These are phyloP conservation scores for Schlechtendalia chinensis DNA, from an alignment of 1,140 invertebrate species.

Conservation along the genomic window DNA sequence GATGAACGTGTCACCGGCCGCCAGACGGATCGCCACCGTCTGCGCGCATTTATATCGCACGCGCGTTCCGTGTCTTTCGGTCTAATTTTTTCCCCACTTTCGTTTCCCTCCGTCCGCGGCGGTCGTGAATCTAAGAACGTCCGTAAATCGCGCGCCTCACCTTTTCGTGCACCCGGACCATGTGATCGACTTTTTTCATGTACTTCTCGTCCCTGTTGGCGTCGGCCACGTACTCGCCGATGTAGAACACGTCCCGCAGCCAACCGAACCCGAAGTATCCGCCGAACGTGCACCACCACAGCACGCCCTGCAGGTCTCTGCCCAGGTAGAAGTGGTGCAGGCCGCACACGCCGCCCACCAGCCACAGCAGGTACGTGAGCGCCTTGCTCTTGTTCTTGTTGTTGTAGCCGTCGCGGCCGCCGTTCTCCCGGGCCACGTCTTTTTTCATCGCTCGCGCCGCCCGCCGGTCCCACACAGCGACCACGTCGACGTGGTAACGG, in stretches of 20 bases:
- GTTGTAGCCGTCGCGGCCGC: neutral
- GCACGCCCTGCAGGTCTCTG: conserved; percentile 84
- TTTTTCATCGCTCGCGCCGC: neutral
- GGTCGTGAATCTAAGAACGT: neutral
- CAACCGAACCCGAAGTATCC: conserved; percentile 84
- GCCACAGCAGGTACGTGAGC: conserved; percentile 78
- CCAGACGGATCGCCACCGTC: neutral
- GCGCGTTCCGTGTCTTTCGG: neutral
- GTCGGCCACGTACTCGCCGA: conserved; percentile 83
- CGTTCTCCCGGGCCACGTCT: neutral
- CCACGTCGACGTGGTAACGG: too few species aligned
- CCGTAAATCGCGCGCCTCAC: conserved; percentile 57
- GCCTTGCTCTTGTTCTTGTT: conserved; percentile 69
- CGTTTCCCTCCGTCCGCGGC: neutral
- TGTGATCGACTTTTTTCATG: conserved; percentile 65
- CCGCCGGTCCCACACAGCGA: too few species aligned
- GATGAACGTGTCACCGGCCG: neutral
- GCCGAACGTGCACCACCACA: conserved; percentile 82
- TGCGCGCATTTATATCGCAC: neutral
- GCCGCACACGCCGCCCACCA: conserved; percentile 82
- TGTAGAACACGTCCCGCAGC: conserved; percentile 79
- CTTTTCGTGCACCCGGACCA: conserved; percentile 65
- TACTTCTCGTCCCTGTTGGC: conserved; percentile 77
- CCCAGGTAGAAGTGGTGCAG: conserved; percentile 88
- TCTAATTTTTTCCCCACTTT: neutral